Conservation (phyloP, 2,888 invertebrate species). For the Girardia tigrina region DNA sequence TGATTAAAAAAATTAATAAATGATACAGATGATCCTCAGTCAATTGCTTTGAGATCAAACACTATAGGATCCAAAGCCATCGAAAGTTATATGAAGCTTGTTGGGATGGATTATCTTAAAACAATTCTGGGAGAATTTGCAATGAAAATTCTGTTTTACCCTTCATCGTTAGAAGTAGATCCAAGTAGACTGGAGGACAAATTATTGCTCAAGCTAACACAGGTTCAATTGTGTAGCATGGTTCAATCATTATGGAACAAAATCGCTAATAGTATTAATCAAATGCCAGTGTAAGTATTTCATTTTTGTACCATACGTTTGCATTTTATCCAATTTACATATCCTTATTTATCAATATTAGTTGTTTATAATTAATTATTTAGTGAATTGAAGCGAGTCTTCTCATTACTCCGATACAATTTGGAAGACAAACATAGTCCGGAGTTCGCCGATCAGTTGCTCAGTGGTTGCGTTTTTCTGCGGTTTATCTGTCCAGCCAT, state of each 20-base stretch:
- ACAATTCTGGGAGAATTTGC: background rate
- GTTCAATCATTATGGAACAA: background rate
- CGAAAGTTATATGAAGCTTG: background rate
- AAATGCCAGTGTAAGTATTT: background rate
- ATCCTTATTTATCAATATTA: background rate
- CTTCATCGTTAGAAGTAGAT: background rate
- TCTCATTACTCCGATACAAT: background rate
- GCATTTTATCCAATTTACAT: background rate
- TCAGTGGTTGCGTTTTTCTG: conserved; percentile 8
- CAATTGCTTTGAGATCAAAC: conserved; percentile 11
- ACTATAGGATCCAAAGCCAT: background rate
- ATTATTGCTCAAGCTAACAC: background rate
- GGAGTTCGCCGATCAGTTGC: conserved; percentile 4
- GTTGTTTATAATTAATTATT: background rate
- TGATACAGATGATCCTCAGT: conserved; percentile 2
- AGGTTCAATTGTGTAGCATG: background rate
- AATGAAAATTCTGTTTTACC: background rate
- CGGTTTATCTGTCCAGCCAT: conserved; percentile 5
- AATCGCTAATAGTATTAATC: background rate
- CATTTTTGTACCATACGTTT: background rate
- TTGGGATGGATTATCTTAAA: background rate
- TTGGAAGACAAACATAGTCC: background rate
- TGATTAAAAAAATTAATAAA: no score
- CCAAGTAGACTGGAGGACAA: background rate
- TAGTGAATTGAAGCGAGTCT: background rate